Conservation (phyloP, 2,797 vertebrate genomes). For the Falco naumanni region DNA sequence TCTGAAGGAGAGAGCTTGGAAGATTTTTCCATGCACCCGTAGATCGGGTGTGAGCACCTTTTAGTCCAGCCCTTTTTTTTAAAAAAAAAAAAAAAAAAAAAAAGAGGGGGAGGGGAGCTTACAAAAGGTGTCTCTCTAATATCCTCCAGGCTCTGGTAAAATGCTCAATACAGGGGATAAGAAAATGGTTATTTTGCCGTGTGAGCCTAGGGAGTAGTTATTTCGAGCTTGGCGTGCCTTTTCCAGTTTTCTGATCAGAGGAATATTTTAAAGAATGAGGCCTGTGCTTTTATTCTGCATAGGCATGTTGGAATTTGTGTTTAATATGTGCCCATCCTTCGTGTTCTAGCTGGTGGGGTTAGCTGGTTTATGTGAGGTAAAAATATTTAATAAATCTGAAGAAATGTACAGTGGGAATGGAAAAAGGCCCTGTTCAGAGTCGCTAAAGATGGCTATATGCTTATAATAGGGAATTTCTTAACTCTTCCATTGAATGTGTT, state of each 20-base stretch:
- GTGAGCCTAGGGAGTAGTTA: background rate
- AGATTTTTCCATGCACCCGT: constrained; percentile 1
- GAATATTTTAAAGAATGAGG: constrained; percentile 23
- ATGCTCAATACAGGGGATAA: background rate
- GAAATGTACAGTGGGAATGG: background rate
- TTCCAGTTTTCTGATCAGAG: background rate
- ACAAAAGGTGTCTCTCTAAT: constrained; percentile 10
- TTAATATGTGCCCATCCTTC: background rate
- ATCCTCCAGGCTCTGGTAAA: background rate
- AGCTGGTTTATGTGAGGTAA: background rate
- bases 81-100: background rate
- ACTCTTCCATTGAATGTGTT: background rate
- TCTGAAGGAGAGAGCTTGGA: background rate
- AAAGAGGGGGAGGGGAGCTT: background rate
- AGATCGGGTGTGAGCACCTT: constrained; percentile 42
- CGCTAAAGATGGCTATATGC: background rate
- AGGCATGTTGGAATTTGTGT: background rate
- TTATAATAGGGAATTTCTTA: background rate
- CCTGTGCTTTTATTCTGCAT: constrained; percentile 3
- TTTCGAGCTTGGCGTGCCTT: background rate
- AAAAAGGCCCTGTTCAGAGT: background rate
- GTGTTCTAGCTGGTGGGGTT: background rate
- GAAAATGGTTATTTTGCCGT: background rate
- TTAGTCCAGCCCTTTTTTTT: background rate
- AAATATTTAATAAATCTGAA: background rate